Evolutionary conservation across 2,888 invertebrate species (phyloP).

Genomic region (Chalcosyrphus nemorum): DNA sequence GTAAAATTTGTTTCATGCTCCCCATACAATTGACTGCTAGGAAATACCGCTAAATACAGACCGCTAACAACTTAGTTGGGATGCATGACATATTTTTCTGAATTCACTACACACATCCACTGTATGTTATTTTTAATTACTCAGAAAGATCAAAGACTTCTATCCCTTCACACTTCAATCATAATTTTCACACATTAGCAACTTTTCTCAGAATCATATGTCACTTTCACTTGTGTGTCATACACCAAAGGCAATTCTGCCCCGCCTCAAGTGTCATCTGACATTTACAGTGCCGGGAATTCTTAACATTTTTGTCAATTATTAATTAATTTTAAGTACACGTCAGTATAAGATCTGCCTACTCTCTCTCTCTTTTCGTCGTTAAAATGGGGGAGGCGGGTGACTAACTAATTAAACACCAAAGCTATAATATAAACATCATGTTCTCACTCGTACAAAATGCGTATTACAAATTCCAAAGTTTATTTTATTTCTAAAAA

Average conservation of each 20-base stretch:
- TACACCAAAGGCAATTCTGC: neutral
- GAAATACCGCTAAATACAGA: too few species aligned
- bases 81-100: too few species aligned
- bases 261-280: neutral
- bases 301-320: neutral
- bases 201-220: neutral
- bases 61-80: too few species aligned
- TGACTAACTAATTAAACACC: neutral
- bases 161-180: neutral
- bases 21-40: too few species aligned
- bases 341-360: neutral
- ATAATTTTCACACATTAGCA: neutral
- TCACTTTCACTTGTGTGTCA: neutral
- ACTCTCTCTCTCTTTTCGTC: too few species aligned
- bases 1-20: too few species aligned
- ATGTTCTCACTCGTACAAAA: neutral
- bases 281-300: neutral
- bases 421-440: neutral
- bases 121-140: too few species aligned
- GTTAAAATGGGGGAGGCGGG: neutral
- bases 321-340: neutral
- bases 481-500: slow-evolving; percentile 3
- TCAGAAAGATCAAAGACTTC: neutral
- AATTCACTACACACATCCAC: too few species aligned
- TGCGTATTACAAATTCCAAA: neutral